Conservation (phyloP, 2,888 invertebrate species). For the Coenonympha glycerion region DNA sequence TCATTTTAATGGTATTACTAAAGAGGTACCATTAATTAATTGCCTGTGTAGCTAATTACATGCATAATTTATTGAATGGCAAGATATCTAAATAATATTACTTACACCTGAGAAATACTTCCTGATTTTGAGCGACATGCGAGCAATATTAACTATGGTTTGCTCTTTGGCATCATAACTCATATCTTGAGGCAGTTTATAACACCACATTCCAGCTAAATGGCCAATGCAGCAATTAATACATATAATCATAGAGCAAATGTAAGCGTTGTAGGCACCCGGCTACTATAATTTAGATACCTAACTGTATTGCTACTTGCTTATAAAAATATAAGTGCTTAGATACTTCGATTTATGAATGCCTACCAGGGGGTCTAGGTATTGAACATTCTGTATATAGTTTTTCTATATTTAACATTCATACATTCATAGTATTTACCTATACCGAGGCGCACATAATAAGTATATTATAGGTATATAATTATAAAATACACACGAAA, state of each 20-base stretch:
- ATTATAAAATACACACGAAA: no score
- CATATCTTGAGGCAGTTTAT: conserved; percentile 25
- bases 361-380: no score
- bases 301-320: conserved; percentile 9
- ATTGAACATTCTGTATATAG: no score
- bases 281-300: not conserved
- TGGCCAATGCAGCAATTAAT: conserved; percentile 26
- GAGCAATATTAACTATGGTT: conserved; percentile 23
- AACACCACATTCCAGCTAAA: conserved; percentile 27
- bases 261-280: conserved; percentile 21
- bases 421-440: no score
- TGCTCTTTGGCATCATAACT: conserved; percentile 31
- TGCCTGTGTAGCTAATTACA: not conserved
- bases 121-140: conserved; percentile 24
- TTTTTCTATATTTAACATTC: no score
- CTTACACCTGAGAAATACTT: conserved; percentile 20
- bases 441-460: no score
- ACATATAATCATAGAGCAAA: conserved; percentile 24
- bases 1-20: not conserved
- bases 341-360: not conserved
- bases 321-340: conserved; percentile 9
- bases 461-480: no score
- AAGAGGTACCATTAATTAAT: conserved; percentile 3
- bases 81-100: conserved; percentile 13
- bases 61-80: not conserved